Evolutionary conservation across 2,113 vertebrate species (phyloP), one percentile per base, ranked within the genome.

Genomic region (Lanius collurio): DNA sequence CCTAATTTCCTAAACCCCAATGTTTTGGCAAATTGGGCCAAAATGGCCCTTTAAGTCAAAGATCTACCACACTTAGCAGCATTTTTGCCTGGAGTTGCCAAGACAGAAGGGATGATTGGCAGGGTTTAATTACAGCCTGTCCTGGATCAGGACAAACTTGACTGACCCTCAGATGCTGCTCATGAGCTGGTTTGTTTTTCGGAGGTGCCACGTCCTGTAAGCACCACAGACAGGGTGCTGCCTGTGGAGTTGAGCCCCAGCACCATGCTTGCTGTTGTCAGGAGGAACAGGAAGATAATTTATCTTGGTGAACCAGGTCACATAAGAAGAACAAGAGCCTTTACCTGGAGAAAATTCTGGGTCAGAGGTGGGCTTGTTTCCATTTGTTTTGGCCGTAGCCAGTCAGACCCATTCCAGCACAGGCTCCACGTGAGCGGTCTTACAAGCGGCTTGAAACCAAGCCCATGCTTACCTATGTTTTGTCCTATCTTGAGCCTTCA

Each of bases 341-440:
- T 63, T 59, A 86, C 52, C 27, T 86, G 53, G 39, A 76, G 62
- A 80, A 89, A 55, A 47, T 50, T 55, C 49, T 68, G 62, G 18
- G 13, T 70, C 30, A 41, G 69, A 73, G 28, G 13, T 2, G 2
- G 26, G 13, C 24, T 85, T 47, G 10, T 68, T 80, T 73, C 24
- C 53, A 20, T 80, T 79, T 67, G 16, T 28, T 87, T 87, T 85
- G 70, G 14, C 41, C 0, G 0, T 8, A 37, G 52, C 21, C 15
- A 1, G 2, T 70, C 62, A 42, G 28, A 59, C 23, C 12, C 1
- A 0, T 46, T 71, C 75, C 9, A 18, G 41, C 27, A 75, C 15
- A 3, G 68, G 18, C 22, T 82, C 35, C 39, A 11, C 0, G 0
- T 37, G 42, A 70, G 37, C 0, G 0, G 26, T 67, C 37, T 44